Conservation (phyloP, 1,140 invertebrate species). For the Helicoverpa armigera region DNA sequence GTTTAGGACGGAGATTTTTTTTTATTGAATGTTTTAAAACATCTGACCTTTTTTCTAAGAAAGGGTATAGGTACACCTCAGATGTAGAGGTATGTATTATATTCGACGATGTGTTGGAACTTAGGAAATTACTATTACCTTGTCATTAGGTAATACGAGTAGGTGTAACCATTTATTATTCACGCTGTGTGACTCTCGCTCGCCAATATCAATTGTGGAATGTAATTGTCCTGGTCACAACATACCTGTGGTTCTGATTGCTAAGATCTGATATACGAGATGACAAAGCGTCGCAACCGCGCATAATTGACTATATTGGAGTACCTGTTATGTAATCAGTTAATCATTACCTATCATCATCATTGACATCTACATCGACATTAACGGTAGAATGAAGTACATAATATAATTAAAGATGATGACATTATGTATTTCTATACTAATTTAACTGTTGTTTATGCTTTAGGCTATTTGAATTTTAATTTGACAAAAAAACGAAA, state of each 20-base stretch:
- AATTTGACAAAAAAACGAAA: too few relatives aligned
- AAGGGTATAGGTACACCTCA: too few relatives aligned
- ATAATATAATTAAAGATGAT: too few relatives aligned
- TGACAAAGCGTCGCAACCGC: not conserved
- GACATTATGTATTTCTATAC: too few relatives aligned
- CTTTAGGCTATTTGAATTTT: too few relatives aligned
- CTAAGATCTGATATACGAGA: not conserved
- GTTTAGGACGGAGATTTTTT: not conserved
- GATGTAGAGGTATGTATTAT: too few relatives aligned
- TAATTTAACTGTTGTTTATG: too few relatives aligned
- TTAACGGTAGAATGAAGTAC: too few relatives aligned
- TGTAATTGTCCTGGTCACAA: slow-evolving; percentile 1
- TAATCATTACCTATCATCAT: not conserved
- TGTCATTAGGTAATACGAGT: not conserved
- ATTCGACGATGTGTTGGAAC: not conserved
- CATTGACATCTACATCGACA: too few relatives aligned
- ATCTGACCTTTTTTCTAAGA: too few relatives aligned
- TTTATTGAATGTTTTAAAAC: too few relatives aligned
- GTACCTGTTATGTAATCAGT: not conserved
- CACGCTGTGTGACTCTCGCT: not conserved
- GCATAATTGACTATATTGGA: not conserved
- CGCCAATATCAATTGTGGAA: not conserved
- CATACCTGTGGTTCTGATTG: not conserved
- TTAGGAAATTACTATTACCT: not conserved
- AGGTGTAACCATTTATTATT: not conserved